phyloP scores from a whole-genome alignment of 2,888 invertebrate genomes.

The Drosophila borealis region DNA sequence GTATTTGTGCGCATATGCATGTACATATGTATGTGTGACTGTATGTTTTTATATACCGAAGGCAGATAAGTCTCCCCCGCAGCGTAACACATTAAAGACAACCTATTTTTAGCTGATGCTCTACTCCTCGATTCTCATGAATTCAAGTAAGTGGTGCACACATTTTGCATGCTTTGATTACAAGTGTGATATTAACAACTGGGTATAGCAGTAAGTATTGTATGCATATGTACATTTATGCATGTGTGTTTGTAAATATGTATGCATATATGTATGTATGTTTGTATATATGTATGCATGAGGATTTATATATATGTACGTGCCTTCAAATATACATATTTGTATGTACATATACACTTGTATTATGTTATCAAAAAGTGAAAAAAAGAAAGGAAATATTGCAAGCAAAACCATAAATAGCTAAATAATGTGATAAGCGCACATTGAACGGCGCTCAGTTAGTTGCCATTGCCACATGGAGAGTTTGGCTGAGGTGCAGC shows the following conservation, averaged over 20 bases:
- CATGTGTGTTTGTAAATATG: neutral
- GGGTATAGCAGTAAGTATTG: too few relatives aligned
- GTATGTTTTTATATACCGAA: neutral
- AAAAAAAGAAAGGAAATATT: slow-evolving; percentile 42
- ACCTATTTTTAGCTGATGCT: neutral
- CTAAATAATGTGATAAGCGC: slow-evolving; percentile 70
- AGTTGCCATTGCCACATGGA: slow-evolving; percentile 47
- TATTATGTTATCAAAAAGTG: slow-evolving; percentile 55
- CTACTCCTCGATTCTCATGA: neutral
- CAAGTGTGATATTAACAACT: neutral
- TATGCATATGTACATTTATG: too few relatives aligned
- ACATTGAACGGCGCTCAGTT: slow-evolving; percentile 52
- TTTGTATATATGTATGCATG: too few relatives aligned
- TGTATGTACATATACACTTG: neutral
- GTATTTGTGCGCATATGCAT: too few relatives aligned
- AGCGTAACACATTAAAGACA: neutral
- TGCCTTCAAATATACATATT: neutral
- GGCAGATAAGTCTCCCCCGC: neutral
- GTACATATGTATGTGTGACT: neutral
- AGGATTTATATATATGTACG: too few relatives aligned
- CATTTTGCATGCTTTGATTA: neutral
- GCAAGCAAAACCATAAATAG: slow-evolving; percentile 72
- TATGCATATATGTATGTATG: too few relatives aligned
- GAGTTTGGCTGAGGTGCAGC: slow-evolving; percentile 42
- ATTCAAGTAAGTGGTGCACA: neutral